Conservation (phyloP, 2,113 vertebrate genomes). For the Microcebus ravelobensis region DNA sequence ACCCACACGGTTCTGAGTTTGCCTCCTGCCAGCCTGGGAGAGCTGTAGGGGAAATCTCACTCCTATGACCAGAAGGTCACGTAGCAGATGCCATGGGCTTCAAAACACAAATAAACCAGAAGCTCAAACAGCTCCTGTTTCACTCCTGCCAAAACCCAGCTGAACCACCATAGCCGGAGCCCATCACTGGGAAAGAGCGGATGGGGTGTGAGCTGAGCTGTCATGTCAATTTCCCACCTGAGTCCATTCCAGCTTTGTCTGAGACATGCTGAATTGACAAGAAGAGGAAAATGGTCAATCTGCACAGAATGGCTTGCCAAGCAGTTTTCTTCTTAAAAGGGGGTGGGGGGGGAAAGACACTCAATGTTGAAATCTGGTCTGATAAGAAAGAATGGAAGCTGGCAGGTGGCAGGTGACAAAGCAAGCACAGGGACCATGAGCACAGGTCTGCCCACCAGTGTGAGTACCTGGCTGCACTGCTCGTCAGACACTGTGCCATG, state of each 20-base stretch:
- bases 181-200: background rate
- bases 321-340: conserved; percentile 3
- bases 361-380: background rate
- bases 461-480: background rate
- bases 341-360: background rate
- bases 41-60: background rate
- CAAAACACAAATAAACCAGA: background rate
- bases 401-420: background rate
- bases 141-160: background rate
- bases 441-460: background rate
- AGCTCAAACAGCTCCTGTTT: rapidly evolving
- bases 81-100: background rate
- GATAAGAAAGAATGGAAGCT: background rate
- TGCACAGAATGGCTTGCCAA: background rate
- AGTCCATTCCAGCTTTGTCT: conserved; percentile 6
- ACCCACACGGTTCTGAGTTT: background rate
- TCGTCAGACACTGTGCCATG: background rate
- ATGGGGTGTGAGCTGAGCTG: background rate
- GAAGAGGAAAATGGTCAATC: conserved; percentile 41
- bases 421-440: background rate
- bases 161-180: background rate
- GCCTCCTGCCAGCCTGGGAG: background rate
- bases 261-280: background rate
- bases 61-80: background rate
- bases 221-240: background rate